phyloP scores from a whole-genome alignment of 2,888 invertebrate genomes.

The Kryphioiulus occultus region DNA sequence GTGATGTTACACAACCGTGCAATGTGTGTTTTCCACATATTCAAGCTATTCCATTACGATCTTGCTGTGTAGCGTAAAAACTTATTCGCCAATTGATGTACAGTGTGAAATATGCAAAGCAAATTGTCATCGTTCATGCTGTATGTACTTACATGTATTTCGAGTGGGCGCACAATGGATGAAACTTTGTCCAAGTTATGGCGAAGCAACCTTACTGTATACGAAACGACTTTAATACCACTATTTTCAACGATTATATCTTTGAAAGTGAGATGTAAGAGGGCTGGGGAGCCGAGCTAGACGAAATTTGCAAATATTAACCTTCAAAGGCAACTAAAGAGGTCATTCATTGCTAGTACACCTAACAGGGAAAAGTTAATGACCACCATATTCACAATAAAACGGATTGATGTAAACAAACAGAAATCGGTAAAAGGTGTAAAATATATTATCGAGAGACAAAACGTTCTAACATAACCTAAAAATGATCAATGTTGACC shows the following conservation, averaged over 20 bases:
- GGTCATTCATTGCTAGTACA: conserved; percentile 29
- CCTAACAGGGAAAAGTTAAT: conserved; percentile 22
- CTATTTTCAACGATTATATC: background rate
- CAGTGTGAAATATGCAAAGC: no score
- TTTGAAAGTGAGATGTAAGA: conserved; percentile 9
- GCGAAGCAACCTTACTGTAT: conserved; percentile 18
- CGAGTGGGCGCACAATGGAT: background rate
- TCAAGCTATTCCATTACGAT: no score
- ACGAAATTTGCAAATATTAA: conserved; percentile 39
- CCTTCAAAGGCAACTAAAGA: conserved; percentile 18
- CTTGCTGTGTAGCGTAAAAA: no score
- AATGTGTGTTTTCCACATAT: background rate
- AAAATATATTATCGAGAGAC: background rate
- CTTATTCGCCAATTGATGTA: no score
- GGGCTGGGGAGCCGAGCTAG: background rate
- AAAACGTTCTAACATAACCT: background rate
- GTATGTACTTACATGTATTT: background rate
- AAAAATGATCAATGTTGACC: background rate
- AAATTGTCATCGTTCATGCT: no score
- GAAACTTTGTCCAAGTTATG: background rate
- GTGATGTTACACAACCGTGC: background rate
- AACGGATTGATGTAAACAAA: background rate
- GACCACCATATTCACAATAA: background rate
- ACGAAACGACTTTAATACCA: background rate
- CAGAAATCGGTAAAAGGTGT: background rate